Percentiles rank a stretch among this genome's conserved stretches.
Conservation (phyloP, 2,113 vertebrate genomes). For the Notothenia rossii region DNA sequence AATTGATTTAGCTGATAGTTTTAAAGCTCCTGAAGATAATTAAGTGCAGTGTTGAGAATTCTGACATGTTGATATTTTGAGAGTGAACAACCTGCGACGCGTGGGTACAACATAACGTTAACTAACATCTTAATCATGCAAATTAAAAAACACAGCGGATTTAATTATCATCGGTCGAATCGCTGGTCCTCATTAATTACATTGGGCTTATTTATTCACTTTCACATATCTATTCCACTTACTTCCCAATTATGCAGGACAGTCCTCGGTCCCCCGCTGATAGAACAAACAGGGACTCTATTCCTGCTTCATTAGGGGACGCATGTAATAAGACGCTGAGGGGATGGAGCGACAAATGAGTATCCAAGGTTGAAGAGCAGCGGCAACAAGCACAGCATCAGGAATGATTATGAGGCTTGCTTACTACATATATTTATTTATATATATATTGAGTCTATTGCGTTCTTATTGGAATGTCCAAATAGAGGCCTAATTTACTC, state of each 20-base stretch:
- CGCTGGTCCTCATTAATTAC: constrained; percentile 82
- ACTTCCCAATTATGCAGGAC: constrained; percentile 78
- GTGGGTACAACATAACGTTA: constrained; percentile 75
- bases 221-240: constrained; percentile 79
- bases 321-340: constrained; percentile 54
- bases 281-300: constrained; percentile 72
- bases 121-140: constrained; percentile 85
- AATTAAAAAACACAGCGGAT: constrained; percentile 82
- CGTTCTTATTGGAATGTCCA: not conserved
- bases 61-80: constrained; percentile 86
- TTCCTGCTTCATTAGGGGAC: constrained; percentile 67
- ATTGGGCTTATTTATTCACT: constrained; percentile 81
- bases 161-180: constrained; percentile 81
- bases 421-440: not conserved
- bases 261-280: constrained; percentile 69
- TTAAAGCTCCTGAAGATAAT: constrained; percentile 83
- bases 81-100: constrained; percentile 80
- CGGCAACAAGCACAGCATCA: constrained; percentile 27
- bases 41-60: constrained; percentile 82
- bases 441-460: not conserved
- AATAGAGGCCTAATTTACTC: constrained; percentile 1
- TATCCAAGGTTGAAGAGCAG: constrained; percentile 41
- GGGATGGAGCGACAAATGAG: constrained; percentile 52
- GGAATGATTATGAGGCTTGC: constrained; percentile 15
- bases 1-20: constrained; percentile 83